Base-by-base conservation (phyloP, 2,797 vertebrate species). In the Clarias laeviceps region DNA sequence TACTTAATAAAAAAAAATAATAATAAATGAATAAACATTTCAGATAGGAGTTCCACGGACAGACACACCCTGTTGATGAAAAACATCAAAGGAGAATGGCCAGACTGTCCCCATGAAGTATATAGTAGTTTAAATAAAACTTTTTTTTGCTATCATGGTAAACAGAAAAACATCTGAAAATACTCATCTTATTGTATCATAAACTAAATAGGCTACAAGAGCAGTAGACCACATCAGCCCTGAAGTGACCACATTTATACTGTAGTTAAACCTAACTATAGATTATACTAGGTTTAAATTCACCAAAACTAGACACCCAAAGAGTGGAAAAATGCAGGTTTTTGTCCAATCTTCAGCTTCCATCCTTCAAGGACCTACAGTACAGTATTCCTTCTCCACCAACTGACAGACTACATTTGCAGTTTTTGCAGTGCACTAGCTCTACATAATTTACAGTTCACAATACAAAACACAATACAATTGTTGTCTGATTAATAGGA, bases 391-490 rank as follows among this genome's bases (percentile, higher is more conserved):
- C 22, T n/a, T 5, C 18, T 61, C 22, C 6, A 78, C 15, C 61
- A 37, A 61, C 32, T 29, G 18, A 77, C 37, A n/a, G 40, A 72
- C 40, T 50, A 14, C 24, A 73, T 50, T n/a, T 15, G 24, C 5
- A 50, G 14, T 11, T 40, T 50, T 73, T 12, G 37, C 40, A 80
- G 34, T 32, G 8, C 7, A 65, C 62, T 50, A 65, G n/a, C 61
- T 66, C 37, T 22, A 80, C 17, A 79, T 50, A 50, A 50, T 80
- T 66, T 80, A 24, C 61, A 65, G 20, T 65, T 65, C 17, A n/a
- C n/a, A n/a, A n/a, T n/a, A n/a, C n/a, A n/a, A n/a, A n/a, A 12
- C 18, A 34, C 24, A 34, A 59, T 34, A 59, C 56, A 18, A 59
- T 32, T 80, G 77, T 64, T 80, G 3, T 17, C 76, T 64, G 59